phyloP scores from a whole-genome alignment of 2,888 invertebrate genomes.

The Parelbella ahira region DNA sequence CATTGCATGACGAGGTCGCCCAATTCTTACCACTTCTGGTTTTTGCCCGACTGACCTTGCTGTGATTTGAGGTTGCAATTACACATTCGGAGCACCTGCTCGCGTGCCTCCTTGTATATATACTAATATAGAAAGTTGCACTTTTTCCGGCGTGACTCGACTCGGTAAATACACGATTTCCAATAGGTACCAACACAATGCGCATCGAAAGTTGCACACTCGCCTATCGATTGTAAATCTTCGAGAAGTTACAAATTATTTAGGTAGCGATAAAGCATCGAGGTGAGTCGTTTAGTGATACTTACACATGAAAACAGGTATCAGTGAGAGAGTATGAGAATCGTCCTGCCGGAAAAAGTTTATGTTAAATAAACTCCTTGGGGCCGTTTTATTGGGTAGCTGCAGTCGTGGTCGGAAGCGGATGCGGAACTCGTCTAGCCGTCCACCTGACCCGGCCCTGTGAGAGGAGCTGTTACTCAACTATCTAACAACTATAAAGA shows the following conservation, averaged over 20 bases:
- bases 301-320: too few relatives aligned
- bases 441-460: constrained; percentile 63
- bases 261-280: constrained; percentile 1
- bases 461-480: constrained; percentile 58
- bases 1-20: constrained; percentile 62
- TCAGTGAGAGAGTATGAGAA: too few relatives aligned
- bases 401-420: constrained; percentile 57
- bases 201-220: constrained; percentile 27
- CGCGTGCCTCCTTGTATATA: constrained; percentile 32
- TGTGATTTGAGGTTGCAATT: constrained; percentile 61
- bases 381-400: background rate
- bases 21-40: constrained; percentile 64
- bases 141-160: constrained; percentile 65
- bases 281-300: background rate
- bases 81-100: constrained; percentile 50
- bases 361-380: too few relatives aligned
- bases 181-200: constrained; percentile 28
- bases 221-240: constrained; percentile 14
- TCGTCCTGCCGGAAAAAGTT: too few relatives aligned
- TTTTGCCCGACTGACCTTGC: constrained; percentile 63
- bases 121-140: constrained; percentile 62
- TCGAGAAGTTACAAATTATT: too few relatives aligned
- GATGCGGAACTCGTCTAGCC: constrained; percentile 55
- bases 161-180: constrained; percentile 31
- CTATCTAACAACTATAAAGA: constrained; percentile 57